Base-by-base conservation (phyloP, 1,140 invertebrate genomes). In the Brachystomella parvula region DNA sequence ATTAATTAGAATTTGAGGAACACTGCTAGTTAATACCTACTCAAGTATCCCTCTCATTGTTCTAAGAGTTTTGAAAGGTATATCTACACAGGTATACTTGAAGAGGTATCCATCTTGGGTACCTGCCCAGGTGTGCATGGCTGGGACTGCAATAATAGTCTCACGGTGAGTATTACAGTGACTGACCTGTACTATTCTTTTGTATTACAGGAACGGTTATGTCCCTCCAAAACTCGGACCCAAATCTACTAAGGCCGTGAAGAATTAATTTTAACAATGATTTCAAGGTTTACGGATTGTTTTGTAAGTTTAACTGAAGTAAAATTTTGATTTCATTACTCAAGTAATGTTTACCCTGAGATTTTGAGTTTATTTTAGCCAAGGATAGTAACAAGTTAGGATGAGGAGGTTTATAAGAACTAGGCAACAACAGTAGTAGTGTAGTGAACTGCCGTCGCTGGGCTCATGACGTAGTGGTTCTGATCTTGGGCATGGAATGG, bases 201-300 rank as follows among this genome's bases (percentile, higher is more conserved):
- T 68, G 26, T 58, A 19, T 63, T 64, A 29, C 60, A 73, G 71
- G 71, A 24, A 66, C 49, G 71, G 71, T 53, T 73, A 67, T 65
- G 70, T 64, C 1, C 68, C 71, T 24, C 71, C 71, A 6, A 73
- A 73, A 57, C 53, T 73, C 30, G 71, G 61, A 21, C 53, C 53
- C 6, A 73, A 71, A 65, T 73, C 71, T 19, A 66, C 47, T 29
- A 73, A 73, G 59, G 67, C 67, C 60, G 58, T 64, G 33, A 65
- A 66, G 68, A 32, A 19, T 26, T 59, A 63, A 31, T 19, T 9
- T 9, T 39, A 60, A 15, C 9, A 21, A n/a, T n/a, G n/a, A n/a
- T n/a, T n/a, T n/a, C n/a, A 53, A 12, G 6, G 6, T 3, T 53
- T 15, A 6, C 24, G 24, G 6, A 15, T 53, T 24, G 9, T n/a